Base-by-base conservation (phyloP, 2,797 vertebrate genomes). In the Ataeniobius toweri region DNA sequence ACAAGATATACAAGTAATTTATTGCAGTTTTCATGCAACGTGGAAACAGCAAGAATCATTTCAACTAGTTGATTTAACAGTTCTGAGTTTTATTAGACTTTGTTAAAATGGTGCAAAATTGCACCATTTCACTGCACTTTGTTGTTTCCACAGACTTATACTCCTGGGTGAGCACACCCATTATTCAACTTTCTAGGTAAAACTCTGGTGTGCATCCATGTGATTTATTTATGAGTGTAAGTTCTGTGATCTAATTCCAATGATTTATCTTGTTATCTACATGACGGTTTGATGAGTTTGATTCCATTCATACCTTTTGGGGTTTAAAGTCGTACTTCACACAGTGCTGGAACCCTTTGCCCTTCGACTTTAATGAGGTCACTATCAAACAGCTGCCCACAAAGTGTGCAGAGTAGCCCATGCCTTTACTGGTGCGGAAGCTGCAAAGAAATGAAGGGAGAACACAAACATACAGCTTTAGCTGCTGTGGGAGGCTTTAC, bases 261-360 rank as follows among this genome's bases (percentile, higher is more conserved):
- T 73, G 36, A 59, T 82, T 79, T 46, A 16, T 78, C n/a, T 77
- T 80, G 73, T 53, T 41, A 20, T 36, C 63, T 56, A 46, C n/a
- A 75, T 56, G 51, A 76, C 55, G 28, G 75, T 81, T 75, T 71
- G 59, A 48, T 76, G 71, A 31, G 51, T 61, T 3, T 50, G 56
- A 10, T 50, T 71, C 14, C n/a, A 58, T 78, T 73, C 86, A 16
- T 93, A 99, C 98, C 97, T 98, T 99, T 88, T 99, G 98, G 50
- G 98, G 98, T 88, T 99, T 99, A 95, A 99, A 99, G 95, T 99
- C 98, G 75, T 97, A 98, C 91, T 99, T 99, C 82, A 99, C 98
- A 91, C 98, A 99, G 80, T 99, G 98, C 94, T 99, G 97, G 94
- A 98, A 98, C 82, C 98, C 98, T 96, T 99, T 99, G 88, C 97